Evolutionary conservation across 2,113 vertebrate species (phyloP).

Genomic region (Leucosticte australis): DNA sequence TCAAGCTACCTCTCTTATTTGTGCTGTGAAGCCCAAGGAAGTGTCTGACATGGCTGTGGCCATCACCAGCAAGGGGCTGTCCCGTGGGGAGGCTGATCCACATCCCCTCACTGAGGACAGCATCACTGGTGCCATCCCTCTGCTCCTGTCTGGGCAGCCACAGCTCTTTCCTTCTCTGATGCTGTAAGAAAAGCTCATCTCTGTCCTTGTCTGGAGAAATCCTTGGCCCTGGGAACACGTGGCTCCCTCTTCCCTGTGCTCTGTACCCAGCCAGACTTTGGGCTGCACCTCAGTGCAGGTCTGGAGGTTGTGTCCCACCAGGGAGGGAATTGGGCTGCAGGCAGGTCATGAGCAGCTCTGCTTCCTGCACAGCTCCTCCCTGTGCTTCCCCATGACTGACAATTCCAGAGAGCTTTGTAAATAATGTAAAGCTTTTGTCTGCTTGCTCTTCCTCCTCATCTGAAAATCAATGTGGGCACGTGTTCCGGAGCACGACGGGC

Average conservation of each 20-base stretch:
- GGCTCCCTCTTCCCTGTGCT: too few relatives aligned
- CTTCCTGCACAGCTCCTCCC: fast-evolving
- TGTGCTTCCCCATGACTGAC: not conserved
- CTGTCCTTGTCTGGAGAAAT: not conserved
- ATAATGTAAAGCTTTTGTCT: constrained; percentile 32
- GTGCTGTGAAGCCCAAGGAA: not conserved
- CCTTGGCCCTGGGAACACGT: not conserved
- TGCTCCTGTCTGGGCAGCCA: not conserved
- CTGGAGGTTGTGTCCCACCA: not conserved
- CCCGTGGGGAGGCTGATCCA: not conserved
- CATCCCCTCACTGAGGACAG: fast-evolving
- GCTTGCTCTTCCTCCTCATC: constrained; percentile 1
- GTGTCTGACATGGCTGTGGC: not conserved
- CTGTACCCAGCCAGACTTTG: not conserved
- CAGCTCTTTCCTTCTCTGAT: fast-evolving
- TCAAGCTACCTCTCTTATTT: not conserved
- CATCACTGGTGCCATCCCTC: fast-evolving
- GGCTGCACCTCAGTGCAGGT: not conserved
- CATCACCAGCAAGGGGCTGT: not conserved
- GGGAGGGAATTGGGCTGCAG: not conserved
- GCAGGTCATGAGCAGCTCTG: not conserved
- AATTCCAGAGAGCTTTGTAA: constrained; percentile 21
- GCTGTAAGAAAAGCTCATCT: not conserved
- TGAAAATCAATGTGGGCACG: not conserved
- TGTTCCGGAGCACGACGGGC: not conserved